Evolutionary conservation across 92 coral and sea anemone genomes (phyloP), one percentile per base, ranked within the genome.

Genomic region (Actinostola sp.): DNA sequence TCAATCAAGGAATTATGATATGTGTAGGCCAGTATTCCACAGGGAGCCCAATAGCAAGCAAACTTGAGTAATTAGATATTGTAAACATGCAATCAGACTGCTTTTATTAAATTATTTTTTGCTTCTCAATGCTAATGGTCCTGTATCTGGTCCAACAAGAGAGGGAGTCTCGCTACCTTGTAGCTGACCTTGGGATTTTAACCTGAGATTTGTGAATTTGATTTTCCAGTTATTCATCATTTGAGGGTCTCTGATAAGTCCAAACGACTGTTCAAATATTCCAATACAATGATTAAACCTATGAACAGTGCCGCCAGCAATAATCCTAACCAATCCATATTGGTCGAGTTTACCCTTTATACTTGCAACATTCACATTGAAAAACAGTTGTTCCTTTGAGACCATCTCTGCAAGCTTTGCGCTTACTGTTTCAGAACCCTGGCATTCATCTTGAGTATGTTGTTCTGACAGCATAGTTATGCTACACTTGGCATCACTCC

Each of bases 181-280:
- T 20, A 46, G 44, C 31, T 74, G 84, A 28, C 77, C 73, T 53
- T 80, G 89, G 23, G 99, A 93, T 80, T 91, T 92, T 66, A 95
- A 57, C 59, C 86, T 85, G 8, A 95, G 73, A 32, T 95, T 85
- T 29, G 99, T 91, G 35, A 95, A 95, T 50, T 95, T 95, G 16
- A 95, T 95, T 72, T 95, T 95, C 99, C 99, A 95, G 59, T 91
- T 95, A 61, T 95, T 95, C 19, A 83, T 79, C 72, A 81, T 76
- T 24, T 71, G 87, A 34, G 99, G 99, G 68, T 95, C 99, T 20
- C 93, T 69, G 21, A 95, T 85, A 19, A 95, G 85, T 39, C 99
- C 97, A 83, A 95, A 95, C 0, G 95, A 81, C 67, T 95, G 99
- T 62, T 95, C 97, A 81, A 95, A 95, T 39, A 95, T 80, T 5